phyloP scores from a whole-genome alignment of 2,888 invertebrate species.

The Noctua janthe region DNA sequence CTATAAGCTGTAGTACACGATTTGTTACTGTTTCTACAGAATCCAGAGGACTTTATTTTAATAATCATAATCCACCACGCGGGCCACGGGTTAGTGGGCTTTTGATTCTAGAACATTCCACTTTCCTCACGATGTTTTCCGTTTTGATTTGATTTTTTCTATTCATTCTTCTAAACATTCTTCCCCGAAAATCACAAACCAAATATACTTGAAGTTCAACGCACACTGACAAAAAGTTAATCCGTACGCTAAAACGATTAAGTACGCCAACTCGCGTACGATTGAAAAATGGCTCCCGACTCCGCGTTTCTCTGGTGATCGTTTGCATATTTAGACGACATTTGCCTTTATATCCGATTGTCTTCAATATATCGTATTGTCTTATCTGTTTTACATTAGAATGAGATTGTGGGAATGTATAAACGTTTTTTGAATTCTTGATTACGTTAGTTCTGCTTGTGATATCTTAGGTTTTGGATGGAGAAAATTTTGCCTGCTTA shows the following conservation, averaged over 20 bases:
- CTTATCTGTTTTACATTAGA: conserved; percentile 64
- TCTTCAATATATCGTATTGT: conserved; percentile 64
- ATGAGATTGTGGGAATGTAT: conserved; percentile 50
- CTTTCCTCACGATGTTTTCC: background rate
- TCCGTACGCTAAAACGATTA: conserved; percentile 71
- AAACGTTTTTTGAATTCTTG: conserved; percentile 58
- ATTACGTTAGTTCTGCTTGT: conserved; percentile 34
- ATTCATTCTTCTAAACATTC: background rate
- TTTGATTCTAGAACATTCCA: background rate
- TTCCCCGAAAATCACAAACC: conserved; percentile 16
- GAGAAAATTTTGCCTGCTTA: too few relatives aligned
- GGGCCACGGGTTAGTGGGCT: background rate
- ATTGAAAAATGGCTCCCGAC: conserved; percentile 74
- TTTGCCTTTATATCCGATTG: conserved; percentile 65
- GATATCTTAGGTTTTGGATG: background rate
- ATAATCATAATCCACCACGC: background rate
- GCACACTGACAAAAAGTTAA: conserved; percentile 63
- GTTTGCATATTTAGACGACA: conserved; percentile 75
- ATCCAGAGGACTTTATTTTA: background rate
- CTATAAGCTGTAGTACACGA: background rate
- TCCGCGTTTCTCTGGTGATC: conserved; percentile 68
- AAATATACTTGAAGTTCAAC: conserved; percentile 30
- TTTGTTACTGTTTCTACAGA: background rate
- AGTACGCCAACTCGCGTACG: conserved; percentile 68
- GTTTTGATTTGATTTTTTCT: background rate